phyloP scores from a whole-genome alignment of 1,140 invertebrate genomes.

The Acarapis woodi region DNA sequence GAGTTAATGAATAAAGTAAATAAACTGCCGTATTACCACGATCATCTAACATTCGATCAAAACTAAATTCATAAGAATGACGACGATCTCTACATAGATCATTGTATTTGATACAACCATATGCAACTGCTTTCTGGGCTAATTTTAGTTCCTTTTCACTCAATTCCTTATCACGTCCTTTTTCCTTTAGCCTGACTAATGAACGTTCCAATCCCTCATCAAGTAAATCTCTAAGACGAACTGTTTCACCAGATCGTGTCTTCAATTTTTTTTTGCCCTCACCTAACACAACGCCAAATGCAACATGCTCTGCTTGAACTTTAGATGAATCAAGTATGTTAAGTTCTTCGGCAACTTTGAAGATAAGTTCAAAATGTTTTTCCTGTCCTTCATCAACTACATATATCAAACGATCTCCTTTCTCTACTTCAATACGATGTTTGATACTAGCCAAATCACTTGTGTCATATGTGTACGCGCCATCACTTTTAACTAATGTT shows the following conservation, averaged over 20 bases:
- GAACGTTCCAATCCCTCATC: constrained; percentile 44
- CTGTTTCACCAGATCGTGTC: constrained; percentile 84
- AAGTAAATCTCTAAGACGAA: constrained; percentile 60
- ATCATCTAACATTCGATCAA: constrained; percentile 95
- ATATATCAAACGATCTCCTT: constrained; percentile 70
- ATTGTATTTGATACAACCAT: constrained; percentile 95
- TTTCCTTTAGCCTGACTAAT: constrained; percentile 58
- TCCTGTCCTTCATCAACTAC: constrained; percentile 76
- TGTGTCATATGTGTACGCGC: constrained; percentile 95
- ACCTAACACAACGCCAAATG: constrained; percentile 59
- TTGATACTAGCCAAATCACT: constrained; percentile 80
- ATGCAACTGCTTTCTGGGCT: constrained; percentile 71
- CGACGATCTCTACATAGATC: constrained; percentile 76
- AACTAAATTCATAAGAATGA: constrained; percentile 93
- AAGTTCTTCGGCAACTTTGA: constrained; percentile 21
- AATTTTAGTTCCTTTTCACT: constrained; percentile 44
- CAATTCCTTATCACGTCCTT: constrained; percentile 54
- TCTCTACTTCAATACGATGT: constrained; percentile 60
- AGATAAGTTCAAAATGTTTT: constrained; percentile 47
- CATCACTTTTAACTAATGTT: constrained; percentile 88
- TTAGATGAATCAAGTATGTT: constrained; percentile 32
- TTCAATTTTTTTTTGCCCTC: constrained; percentile 68
- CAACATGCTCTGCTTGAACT: constrained; percentile 55
- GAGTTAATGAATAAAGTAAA: constrained; percentile 71
- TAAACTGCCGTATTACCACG: constrained; percentile 97